Evolutionary conservation across 2,113 vertebrate genomes (phyloP), one percentile per base, ranked within the genome.

Genomic region (Rissa tridactyla): DNA sequence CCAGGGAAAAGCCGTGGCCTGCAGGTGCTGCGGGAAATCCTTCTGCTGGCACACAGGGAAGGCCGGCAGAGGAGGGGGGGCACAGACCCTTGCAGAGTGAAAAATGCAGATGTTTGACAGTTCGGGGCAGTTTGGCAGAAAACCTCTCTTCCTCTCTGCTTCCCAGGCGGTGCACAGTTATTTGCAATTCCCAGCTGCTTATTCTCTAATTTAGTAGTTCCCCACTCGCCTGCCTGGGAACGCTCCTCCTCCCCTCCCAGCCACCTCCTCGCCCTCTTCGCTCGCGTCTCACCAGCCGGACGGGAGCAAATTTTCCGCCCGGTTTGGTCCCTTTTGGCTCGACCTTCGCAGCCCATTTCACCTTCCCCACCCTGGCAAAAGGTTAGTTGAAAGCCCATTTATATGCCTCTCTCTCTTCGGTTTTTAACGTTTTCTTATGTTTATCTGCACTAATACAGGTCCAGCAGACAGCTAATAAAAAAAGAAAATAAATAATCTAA

Each of bases 311-410:
- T 64, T 83, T 82, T 42, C 81, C 66, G 38, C 86, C 64, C 34
- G 34, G 8, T 60, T 86, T 79, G 61, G 23, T 68, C 27, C 51
- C 46, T 38, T 55, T 47, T 66, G 58, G 54, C 49, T 92, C 1
- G 1, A 36, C 62, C 61, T 52, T 65, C 20, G 0, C 40, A 54
- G 83, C 55, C 54, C 38, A 16, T 73, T 86, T 70, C 88, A 91
- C 42, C 57, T 87, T 64, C 73, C 44, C 20, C 22, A 40, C 26
- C 32, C 75, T 85, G 86, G 78, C 32, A 1, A 75, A 94, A 97
- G 95, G 92, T 97, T 83, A 97, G 95, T 96, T 95, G 75, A 88
- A 82, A 96, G 55, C 14, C 21, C 49, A 26, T 73, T 89, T 70
- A 30, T 66, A 30, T 38, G n/a, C n/a, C 20, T 80, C 38, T 76